Conservation (phyloP, 2,113 vertebrate species). For the Periophthalmodon schlosseri region DNA sequence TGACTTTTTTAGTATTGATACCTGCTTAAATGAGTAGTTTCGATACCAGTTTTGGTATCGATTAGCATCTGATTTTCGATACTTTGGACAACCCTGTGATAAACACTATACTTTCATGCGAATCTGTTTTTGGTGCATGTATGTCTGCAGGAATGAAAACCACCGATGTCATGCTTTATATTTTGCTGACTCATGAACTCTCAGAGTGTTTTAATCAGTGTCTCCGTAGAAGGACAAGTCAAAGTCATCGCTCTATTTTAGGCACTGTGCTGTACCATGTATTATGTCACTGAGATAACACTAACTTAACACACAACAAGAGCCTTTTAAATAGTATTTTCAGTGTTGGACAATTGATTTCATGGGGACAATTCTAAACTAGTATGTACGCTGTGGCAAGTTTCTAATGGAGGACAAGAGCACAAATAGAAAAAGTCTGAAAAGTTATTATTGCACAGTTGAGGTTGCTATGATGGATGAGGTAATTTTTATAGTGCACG, state of each 20-base stretch:
- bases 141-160: background rate
- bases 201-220: background rate
- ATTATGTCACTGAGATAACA: background rate
- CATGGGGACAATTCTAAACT: background rate
- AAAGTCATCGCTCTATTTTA: constrained; percentile 4
- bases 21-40: no score
- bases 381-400: background rate
- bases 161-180: no score
- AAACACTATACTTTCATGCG: background rate
- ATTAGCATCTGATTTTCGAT: no score
- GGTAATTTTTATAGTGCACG: no score
- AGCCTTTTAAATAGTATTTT: background rate
- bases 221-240: constrained; percentile 2
- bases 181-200: background rate
- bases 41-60: no score
- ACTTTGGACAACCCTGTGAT: no score
- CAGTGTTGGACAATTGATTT: background rate
- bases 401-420: background rate
- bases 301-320: background rate
- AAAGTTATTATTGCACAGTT: background rate
- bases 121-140: background rate
- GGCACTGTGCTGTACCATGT: background rate
- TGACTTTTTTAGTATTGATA: no score
- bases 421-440: background rate
- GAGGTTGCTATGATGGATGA: background rate